Evolutionary conservation across 2,888 invertebrate species (phyloP).

Genomic region (Lymantria dispar): DNA sequence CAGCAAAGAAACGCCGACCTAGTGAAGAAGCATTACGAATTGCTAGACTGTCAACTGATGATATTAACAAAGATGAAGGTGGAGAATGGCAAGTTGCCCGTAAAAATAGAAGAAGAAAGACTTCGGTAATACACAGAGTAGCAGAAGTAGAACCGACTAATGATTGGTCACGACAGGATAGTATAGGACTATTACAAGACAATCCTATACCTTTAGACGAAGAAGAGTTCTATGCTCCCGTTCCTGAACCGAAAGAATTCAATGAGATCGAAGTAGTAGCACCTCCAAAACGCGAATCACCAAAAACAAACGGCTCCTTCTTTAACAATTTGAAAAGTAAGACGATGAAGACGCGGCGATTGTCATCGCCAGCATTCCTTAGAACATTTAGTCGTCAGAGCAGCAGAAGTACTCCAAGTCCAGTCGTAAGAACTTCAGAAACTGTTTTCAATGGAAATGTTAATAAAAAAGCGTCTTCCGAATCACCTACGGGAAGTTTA

Average conservation of each 20-base stretch:
- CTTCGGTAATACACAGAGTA: constrained; percentile 63
- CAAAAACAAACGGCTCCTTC: constrained; percentile 74
- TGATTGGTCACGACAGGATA: constrained; percentile 57
- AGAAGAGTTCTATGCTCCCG: constrained; percentile 77
- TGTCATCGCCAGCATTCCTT: constrained; percentile 84
- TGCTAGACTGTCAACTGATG: constrained; percentile 82
- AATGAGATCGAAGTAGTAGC: constrained; percentile 39
- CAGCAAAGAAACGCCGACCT: constrained; percentile 85
- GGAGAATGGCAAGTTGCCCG: constrained; percentile 74
- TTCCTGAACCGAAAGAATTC: constrained; percentile 69
- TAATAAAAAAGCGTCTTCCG: constrained; percentile 63
- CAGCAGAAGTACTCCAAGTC: constrained; percentile 66
- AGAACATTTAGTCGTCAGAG: constrained; percentile 81
- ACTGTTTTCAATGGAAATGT: constrained; percentile 65
- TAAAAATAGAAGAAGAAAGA: constrained; percentile 76
- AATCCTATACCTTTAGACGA: constrained; percentile 81
- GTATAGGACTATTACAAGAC: constrained; percentile 67
- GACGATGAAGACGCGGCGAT: constrained; percentile 75
- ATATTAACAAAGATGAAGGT: constrained; percentile 70
- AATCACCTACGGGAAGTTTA: constrained; percentile 71
- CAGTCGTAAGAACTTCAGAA: constrained; percentile 56
- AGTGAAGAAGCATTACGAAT: constrained; percentile 88
- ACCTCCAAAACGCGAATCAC: constrained; percentile 53
- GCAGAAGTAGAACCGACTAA: constrained; percentile 63
- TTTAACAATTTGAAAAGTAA: constrained; percentile 73